Evolutionary conservation across 2,888 invertebrate species (phyloP).

Genomic region (Sepiola atlantica): DNA sequence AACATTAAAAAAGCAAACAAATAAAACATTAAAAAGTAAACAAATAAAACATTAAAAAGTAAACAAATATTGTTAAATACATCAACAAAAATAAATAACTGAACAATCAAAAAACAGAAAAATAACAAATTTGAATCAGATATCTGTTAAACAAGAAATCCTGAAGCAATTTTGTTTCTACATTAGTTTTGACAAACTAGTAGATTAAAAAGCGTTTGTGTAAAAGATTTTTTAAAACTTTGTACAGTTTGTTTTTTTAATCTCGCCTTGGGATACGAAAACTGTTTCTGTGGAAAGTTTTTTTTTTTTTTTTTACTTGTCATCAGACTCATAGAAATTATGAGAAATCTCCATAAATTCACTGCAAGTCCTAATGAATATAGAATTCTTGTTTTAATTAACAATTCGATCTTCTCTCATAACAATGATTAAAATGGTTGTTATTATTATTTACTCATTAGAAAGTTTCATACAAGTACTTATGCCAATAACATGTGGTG

Average conservation of each 20-base stretch:
- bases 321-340: neutral
- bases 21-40: no score
- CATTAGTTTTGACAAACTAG: neutral
- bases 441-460: no score
- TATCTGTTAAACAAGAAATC: neutral
- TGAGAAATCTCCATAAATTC: neutral
- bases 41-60: neutral
- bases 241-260: neutral
- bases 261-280: neutral
- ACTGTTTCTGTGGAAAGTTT: neutral
- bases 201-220: neutral
- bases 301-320: neutral
- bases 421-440: no score
- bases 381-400: neutral
- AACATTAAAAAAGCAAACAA: no score
- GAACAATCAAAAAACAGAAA: neutral
- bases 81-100: no score
- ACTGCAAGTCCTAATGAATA: neutral
- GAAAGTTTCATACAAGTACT: no score
- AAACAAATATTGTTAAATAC: no score
- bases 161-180: neutral
- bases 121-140: neutral
- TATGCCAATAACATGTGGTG: no score
- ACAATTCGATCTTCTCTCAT: neutral
- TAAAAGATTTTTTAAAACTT: neutral